Conservation (phyloP, 2,888 invertebrate genomes). For the Drosophila ezoana region DNA sequence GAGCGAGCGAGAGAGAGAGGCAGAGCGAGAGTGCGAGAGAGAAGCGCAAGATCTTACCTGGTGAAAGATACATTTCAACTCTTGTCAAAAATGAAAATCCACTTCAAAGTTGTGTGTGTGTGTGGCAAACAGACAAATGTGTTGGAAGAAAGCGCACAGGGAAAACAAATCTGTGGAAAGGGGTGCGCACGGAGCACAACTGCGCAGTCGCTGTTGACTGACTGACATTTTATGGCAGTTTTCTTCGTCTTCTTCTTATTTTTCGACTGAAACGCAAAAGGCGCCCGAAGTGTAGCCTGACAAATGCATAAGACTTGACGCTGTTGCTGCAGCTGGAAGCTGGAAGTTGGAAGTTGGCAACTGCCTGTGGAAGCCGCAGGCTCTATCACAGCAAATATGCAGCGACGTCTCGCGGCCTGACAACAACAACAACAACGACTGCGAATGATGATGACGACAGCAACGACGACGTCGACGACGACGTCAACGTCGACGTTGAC, state of each 20-base stretch:
- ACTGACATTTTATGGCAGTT: constrained; percentile 76
- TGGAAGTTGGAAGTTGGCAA: constrained; percentile 19
- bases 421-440: constrained; percentile 16
- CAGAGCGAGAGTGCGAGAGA: neutral
- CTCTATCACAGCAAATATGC: constrained; percentile 55
- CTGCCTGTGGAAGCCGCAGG: constrained; percentile 32
- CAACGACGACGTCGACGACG: constrained; percentile 47
- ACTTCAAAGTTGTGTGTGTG: constrained; percentile 48
- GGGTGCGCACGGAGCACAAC: constrained; percentile 30
- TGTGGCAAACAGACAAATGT: constrained; percentile 74
- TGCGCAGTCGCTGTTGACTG: constrained; percentile 68
- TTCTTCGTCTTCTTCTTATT: neutral
- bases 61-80: constrained; percentile 81
- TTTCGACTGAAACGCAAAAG: constrained; percentile 52
- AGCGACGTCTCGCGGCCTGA: constrained; percentile 40
- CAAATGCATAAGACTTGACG: constrained; percentile 76
- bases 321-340: constrained; percentile 23
- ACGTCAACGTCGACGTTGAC: constrained; percentile 46
- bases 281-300: constrained; percentile 76
- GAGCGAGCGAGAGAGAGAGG: neutral
- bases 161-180: constrained; percentile 37
- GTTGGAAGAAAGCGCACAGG: constrained; percentile 74
- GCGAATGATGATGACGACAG: constrained; percentile 43
- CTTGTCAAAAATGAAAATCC: constrained; percentile 78
- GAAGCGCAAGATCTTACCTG: constrained; percentile 35